Evolutionary conservation across 1,140 invertebrate genomes (phyloP).

Genomic region (Homalodisca vitripennis): DNA sequence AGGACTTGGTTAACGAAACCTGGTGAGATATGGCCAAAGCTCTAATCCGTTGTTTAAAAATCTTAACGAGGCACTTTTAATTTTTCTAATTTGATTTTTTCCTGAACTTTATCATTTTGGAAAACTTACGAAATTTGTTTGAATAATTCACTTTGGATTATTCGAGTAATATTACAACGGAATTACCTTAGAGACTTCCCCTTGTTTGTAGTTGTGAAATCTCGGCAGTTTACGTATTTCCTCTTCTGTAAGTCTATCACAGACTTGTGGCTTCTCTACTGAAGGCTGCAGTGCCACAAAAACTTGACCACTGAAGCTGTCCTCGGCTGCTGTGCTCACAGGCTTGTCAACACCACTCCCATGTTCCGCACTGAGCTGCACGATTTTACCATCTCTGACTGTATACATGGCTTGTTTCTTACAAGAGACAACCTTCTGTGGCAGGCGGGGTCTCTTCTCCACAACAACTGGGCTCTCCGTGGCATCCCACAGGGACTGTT

Average conservation of each 20-base stretch:
- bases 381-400: background rate
- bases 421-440: background rate
- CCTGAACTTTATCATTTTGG: too few relatives aligned
- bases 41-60: too few relatives aligned
- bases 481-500: background rate
- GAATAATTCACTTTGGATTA: slow-evolving; percentile 27
- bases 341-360: too few relatives aligned
- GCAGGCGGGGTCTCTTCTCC: background rate
- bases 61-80: too few relatives aligned
- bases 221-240: slow-evolving; percentile 52
- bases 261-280: background rate
- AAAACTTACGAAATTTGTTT: too few relatives aligned
- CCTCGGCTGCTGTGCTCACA: background rate
- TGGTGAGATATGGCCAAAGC: too few relatives aligned
- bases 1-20: too few relatives aligned
- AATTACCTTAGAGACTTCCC: slow-evolving; percentile 49
- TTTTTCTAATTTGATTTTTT: too few relatives aligned
- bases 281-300: background rate
- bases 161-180: too few relatives aligned
- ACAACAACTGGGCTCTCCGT: background rate
- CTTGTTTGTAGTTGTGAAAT: slow-evolving; percentile 53
- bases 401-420: background rate
- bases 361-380: background rate
- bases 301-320: background rate
- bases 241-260: slow-evolving; percentile 46